Percentiles rank a stretch among this genome's conserved stretches.
Conservation (phyloP, 2,888 invertebrate species). For the Meiosimyza decipiens region DNA sequence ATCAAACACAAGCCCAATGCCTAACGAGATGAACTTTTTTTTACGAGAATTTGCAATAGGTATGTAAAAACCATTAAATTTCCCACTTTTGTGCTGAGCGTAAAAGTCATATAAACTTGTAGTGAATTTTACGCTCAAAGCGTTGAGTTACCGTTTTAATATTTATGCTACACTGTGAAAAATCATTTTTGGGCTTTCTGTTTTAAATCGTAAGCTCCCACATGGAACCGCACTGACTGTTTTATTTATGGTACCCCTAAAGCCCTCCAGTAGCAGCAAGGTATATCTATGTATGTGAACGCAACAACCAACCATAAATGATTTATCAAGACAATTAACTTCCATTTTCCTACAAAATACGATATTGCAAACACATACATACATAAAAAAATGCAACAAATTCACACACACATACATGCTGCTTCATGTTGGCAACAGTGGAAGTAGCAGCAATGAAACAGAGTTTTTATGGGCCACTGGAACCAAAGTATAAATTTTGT, state of each 20-base stretch:
- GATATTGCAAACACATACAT: constrained; percentile 9
- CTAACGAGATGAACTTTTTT: too few relatives aligned
- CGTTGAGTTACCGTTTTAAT: not conserved
- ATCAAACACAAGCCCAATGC: too few relatives aligned
- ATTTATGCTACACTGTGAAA: not conserved
- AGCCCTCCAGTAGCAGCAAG: not conserved
- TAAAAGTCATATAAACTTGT: not conserved
- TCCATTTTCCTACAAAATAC: constrained; percentile 30
- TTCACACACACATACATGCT: constrained; percentile 9
- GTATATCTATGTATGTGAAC: constrained; percentile 4
- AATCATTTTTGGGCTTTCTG: not conserved
- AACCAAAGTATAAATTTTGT: constrained; percentile 33
- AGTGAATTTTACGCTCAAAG: not conserved
- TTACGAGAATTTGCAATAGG: too few relatives aligned
- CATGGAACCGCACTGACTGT: not conserved
- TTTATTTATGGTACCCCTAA: not conserved
- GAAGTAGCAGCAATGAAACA: too few relatives aligned
- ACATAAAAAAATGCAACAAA: not conserved
- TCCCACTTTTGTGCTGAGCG: not conserved
- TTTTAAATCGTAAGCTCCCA: not conserved
- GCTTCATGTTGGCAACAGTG: not conserved
- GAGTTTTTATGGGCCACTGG: constrained; percentile 27
- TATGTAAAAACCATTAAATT: too few relatives aligned
- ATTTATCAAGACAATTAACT: constrained; percentile 40
- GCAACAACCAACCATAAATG: constrained; percentile 25